phyloP scores from a whole-genome alignment of 2,113 vertebrate species.

The Platichthys stellatus region DNA sequence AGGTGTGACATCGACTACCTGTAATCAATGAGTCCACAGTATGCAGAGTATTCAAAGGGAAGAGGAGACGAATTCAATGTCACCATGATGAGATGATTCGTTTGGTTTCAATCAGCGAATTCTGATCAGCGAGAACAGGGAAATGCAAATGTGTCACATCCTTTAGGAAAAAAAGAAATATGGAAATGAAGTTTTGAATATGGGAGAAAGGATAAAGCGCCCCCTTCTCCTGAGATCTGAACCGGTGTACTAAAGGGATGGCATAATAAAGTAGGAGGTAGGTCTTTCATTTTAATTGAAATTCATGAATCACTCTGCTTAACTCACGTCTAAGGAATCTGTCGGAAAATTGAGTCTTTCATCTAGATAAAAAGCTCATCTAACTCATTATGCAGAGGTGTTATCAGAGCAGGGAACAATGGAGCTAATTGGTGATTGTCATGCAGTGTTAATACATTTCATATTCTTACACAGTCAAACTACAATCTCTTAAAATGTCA shows the following conservation, averaged over 20 bases:
- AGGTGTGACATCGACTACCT: slow-evolving; percentile 75
- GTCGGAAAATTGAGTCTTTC: slow-evolving; percentile 84
- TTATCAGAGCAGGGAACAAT: slow-evolving; percentile 83
- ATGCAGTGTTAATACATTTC: slow-evolving; percentile 74
- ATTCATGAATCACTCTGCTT: slow-evolving; percentile 82
- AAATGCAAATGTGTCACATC: slow-evolving; percentile 81
- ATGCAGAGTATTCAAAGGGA: slow-evolving; percentile 74
- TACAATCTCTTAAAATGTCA: slow-evolving; percentile 58
- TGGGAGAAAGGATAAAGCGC: slow-evolving; percentile 68
- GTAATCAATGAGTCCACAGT: slow-evolving; percentile 80
- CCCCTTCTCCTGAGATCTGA: slow-evolving; percentile 76
- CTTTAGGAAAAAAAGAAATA: slow-evolving; percentile 65
- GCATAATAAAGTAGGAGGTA: slow-evolving; percentile 80
- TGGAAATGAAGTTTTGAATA: slow-evolving; percentile 82
- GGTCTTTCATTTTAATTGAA: slow-evolving; percentile 85
- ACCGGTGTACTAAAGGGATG: slow-evolving; percentile 74
- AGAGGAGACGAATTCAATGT: slow-evolving; percentile 79
- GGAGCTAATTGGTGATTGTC: slow-evolving; percentile 82
- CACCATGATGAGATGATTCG: slow-evolving; percentile 77
- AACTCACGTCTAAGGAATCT: slow-evolving; percentile 81
- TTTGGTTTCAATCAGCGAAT: slow-evolving; percentile 84
- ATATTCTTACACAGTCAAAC: slow-evolving; percentile 66
- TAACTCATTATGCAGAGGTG: slow-evolving; percentile 83
- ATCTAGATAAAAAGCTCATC: slow-evolving; percentile 83
- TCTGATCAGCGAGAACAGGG: slow-evolving; percentile 78